phyloP scores from a whole-genome alignment of 2,113 vertebrate species.

The Laticauda colubrina region DNA sequence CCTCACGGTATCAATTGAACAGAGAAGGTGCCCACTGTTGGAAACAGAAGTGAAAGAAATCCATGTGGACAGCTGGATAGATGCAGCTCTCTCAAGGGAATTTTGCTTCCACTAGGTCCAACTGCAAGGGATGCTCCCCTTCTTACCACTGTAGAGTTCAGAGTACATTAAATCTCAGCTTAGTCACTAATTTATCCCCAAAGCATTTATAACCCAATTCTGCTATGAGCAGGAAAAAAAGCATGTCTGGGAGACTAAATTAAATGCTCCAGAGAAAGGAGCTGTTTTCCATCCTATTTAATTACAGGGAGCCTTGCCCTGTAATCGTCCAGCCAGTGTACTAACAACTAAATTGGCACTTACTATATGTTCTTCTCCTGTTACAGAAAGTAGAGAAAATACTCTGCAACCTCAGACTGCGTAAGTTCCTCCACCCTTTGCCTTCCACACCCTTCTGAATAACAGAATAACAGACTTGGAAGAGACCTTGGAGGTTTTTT shows the following conservation, averaged over 20 bases:
- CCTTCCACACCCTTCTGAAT: background rate
- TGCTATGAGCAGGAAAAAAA: conserved; percentile 34
- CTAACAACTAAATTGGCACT: conserved; percentile 45
- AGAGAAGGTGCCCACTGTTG: background rate
- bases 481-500: too few species aligned
- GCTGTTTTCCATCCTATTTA: conserved; percentile 36
- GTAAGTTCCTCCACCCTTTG: background rate
- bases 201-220: conserved; percentile 32
- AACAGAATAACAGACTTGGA: too few species aligned
- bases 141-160: background rate
- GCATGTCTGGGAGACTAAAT: conserved; percentile 17
- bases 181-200: conserved; percentile 10
- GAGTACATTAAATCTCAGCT: background rate
- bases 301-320: conserved; percentile 51
- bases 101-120: background rate
- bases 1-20: background rate
- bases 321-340: conserved; percentile 31
- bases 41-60: background rate
- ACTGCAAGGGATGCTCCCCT: background rate
- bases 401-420: background rate
- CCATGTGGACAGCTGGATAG: background rate
- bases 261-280: conserved; percentile 29
- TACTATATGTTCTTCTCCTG: conserved; percentile 27
- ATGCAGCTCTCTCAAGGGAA: background rate
- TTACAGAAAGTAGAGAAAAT: background rate